phyloP scores from a whole-genome alignment of 2,888 invertebrate species.

The Zygaena filipendulae region DNA sequence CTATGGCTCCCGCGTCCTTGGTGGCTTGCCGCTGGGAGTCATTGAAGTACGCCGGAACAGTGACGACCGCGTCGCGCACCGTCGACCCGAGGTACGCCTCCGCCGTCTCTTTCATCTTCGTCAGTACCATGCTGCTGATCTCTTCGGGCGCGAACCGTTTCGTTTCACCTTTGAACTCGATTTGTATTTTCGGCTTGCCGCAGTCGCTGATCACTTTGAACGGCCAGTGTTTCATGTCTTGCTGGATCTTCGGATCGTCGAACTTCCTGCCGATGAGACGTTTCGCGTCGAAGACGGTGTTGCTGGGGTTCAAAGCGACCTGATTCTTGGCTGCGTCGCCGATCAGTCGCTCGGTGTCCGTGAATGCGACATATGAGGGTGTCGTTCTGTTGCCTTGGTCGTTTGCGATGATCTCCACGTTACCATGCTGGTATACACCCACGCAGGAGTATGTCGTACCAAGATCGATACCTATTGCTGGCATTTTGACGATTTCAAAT shows the following conservation, averaged over 20 bases:
- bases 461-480: constrained; percentile 42
- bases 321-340: constrained; percentile 76
- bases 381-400: constrained; percentile 77
- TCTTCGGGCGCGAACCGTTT: constrained; percentile 72
- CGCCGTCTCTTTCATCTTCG: constrained; percentile 78
- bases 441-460: constrained; percentile 45
- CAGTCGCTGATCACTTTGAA: constrained; percentile 72
- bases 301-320: constrained; percentile 72
- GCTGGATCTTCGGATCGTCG: constrained; percentile 74
- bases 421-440: constrained; percentile 53
- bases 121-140: constrained; percentile 69
- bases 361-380: constrained; percentile 79
- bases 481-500: constrained; percentile 21
- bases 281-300: constrained; percentile 58
- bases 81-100: constrained; percentile 72
- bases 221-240: constrained; percentile 82
- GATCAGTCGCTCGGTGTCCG: constrained; percentile 73
- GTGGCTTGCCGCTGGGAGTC: constrained; percentile 82
- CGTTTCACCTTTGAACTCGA: constrained; percentile 67
- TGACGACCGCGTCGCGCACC: constrained; percentile 75
- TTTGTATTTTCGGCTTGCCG: constrained; percentile 72
- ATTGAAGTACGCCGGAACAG: constrained; percentile 80
- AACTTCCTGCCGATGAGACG: constrained; percentile 80
- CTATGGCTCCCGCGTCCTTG: constrained; percentile 84
- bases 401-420: constrained; percentile 74